phyloP scores from a whole-genome alignment of 2,113 vertebrate genomes.

The Neolamprologus caudopunctatus region DNA sequence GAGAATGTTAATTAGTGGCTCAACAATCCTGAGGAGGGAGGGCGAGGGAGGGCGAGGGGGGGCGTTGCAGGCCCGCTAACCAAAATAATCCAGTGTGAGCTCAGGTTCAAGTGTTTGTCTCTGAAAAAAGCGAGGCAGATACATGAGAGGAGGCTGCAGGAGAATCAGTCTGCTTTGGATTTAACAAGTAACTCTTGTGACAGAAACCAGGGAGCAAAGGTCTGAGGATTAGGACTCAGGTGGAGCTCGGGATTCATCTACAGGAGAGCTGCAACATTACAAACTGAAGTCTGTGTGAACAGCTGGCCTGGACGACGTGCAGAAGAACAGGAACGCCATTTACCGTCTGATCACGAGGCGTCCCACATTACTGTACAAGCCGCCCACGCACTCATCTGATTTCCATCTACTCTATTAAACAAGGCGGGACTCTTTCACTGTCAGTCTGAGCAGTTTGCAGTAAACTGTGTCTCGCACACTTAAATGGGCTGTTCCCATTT shows the following conservation, averaged over 20 bases:
- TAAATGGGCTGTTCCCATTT: neutral
- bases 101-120: neutral
- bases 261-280: neutral
- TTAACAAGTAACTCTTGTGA: neutral
- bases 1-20: neutral
- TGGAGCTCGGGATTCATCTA: too few species aligned
- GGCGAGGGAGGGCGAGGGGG: too few species aligned
- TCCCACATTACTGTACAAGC: neutral
- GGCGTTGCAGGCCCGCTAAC: neutral
- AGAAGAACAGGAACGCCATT: neutral
- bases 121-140: neutral
- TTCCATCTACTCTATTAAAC: neutral
- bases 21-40: neutral
- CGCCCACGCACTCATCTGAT: neutral
- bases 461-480: neutral
- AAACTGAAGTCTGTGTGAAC: neutral
- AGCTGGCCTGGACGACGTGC: accelerated
- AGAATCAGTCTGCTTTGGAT: too few species aligned
- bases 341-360: accelerated
- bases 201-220: too few species aligned
- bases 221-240: too few species aligned
- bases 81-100: neutral
- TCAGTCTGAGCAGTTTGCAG: neutral
- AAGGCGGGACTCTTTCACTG: neutral
- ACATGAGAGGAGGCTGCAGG: neutral